phyloP scores from a whole-genome alignment of 2,797 vertebrate species.

The Pempheris klunzingeri region DNA sequence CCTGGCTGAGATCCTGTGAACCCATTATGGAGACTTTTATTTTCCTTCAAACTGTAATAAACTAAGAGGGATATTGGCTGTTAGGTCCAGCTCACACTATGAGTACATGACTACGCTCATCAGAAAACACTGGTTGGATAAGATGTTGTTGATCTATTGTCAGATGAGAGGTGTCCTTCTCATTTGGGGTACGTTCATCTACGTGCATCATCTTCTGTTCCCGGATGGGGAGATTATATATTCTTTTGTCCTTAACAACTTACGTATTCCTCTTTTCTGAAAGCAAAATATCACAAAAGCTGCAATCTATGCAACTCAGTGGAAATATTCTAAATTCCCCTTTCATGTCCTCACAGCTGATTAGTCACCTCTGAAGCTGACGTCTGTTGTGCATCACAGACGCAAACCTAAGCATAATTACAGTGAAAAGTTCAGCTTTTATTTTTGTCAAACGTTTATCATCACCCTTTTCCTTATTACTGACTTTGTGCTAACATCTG shows the following conservation, averaged over 20 bases:
- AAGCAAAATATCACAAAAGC: neutral
- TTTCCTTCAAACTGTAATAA: constrained; percentile 29
- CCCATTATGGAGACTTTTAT: constrained; percentile 26
- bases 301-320: neutral
- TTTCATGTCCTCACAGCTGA: neutral
- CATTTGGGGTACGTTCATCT: neutral
- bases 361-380: constrained; percentile 1
- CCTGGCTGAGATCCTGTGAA: constrained; percentile 57
- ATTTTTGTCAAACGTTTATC: neutral
- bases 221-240: neutral
- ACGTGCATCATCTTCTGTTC: neutral
- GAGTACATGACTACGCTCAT: constrained; percentile 24
- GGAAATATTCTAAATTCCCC: constrained; percentile 20
- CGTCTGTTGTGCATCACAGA: neutral
- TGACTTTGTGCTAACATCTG: neutral
- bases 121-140: constrained; percentile 17
- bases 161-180: neutral
- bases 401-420: constrained; percentile 1
- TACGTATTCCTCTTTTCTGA: neutral
- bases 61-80: constrained; percentile 32
- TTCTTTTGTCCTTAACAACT: neutral
- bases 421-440: neutral
- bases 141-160: constrained; percentile 15
- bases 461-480: neutral
- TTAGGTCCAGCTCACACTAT: constrained; percentile 7